A percentile compares a stretch with the other conserved stretches of the same genome.
Conservation (phyloP, 2,113 vertebrate species). For the Xenotilapia caudafasciata region DNA sequence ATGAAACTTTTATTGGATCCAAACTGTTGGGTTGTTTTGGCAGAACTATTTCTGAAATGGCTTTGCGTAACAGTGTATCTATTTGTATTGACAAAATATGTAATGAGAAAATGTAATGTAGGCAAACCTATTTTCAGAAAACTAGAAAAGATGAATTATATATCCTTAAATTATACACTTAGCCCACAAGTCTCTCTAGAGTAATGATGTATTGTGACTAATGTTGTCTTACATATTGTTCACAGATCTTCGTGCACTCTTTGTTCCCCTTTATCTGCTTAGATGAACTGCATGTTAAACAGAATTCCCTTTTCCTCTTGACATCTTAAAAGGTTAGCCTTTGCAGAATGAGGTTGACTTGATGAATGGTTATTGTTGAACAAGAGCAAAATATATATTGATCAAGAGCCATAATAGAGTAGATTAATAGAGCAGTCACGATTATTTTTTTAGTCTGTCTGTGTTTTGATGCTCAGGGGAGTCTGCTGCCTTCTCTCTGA, state of each 20-base stretch:
- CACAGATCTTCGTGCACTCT: background rate
- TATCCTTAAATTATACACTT: background rate
- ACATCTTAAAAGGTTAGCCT: slow-evolving; percentile 52
- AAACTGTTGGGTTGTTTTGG: background rate
- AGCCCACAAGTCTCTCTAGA: background rate
- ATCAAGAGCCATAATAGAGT: slow-evolving; percentile 42
- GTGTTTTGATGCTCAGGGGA: slow-evolving; percentile 45
- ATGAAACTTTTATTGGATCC: background rate
- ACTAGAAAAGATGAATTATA: background rate
- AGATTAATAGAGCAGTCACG: slow-evolving; percentile 57
- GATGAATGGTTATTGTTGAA: slow-evolving; percentile 72
- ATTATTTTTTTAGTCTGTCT: slow-evolving; percentile 40
- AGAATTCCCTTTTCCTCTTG: background rate
- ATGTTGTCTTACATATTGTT: background rate
- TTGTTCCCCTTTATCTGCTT: background rate
- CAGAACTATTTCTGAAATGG: background rate
- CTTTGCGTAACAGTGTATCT: accelerated
- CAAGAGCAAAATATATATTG: slow-evolving; percentile 65
- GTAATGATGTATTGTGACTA: background rate
- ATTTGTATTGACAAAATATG: background rate
- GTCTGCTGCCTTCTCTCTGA: slow-evolving; percentile 38
- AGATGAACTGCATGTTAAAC: slow-evolving; percentile 23
- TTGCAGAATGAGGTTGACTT: slow-evolving; percentile 33
- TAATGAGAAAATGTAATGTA: background rate
- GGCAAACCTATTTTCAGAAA: background rate